Percentiles rank a stretch among this genome's conserved stretches.
These are phyloP conservation scores for Hirtodrosophila confusa DNA, from an alignment of 2,888 invertebrate species.

Conservation along the genomic window DNA sequence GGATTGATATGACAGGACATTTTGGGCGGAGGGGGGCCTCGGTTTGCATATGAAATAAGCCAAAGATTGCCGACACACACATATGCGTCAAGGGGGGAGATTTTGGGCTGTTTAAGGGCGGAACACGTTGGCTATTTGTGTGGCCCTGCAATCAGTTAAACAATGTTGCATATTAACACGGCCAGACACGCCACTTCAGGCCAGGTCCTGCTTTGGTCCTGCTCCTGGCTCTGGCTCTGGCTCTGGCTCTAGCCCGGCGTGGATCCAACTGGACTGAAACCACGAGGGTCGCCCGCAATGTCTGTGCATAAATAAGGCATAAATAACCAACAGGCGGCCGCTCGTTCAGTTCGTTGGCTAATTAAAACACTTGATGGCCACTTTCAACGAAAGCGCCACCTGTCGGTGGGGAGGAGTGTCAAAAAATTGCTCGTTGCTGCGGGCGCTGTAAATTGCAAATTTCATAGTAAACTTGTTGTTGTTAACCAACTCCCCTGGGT, in stretches of 20 bases:
- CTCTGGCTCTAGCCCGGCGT: too few relatives aligned
- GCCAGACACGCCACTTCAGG: slow-evolving; percentile 25
- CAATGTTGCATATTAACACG: slow-evolving; percentile 76
- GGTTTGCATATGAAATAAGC: slow-evolving; percentile 62
- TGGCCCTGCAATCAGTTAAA: slow-evolving; percentile 70
- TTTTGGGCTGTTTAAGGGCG: neutral
- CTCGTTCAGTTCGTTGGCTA: slow-evolving; percentile 44
- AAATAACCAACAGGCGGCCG: slow-evolving; percentile 71
- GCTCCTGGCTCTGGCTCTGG: too few relatives aligned
- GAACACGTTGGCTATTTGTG: slow-evolving; percentile 26
- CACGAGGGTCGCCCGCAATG: slow-evolving; percentile 51
- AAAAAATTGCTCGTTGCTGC: neutral
- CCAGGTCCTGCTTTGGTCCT: too few relatives aligned
- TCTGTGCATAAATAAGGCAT: slow-evolving; percentile 77
- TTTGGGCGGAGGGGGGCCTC: neutral
- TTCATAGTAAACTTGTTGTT: slow-evolving; percentile 35
- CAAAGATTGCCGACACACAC: slow-evolving; percentile 55
- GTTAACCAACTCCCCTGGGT: neutral
- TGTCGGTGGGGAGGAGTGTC: slow-evolving; percentile 24
- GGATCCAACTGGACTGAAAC: neutral
- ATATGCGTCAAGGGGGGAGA: slow-evolving; percentile 18
- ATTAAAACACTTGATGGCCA: slow-evolving; percentile 75
- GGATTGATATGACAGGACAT: slow-evolving; percentile 40
- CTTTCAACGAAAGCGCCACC: slow-evolving; percentile 48
- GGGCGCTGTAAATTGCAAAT: slow-evolving; percentile 60